phyloP scores from a whole-genome alignment of 2,113 vertebrate species.

The Oryzias javanicus region DNA sequence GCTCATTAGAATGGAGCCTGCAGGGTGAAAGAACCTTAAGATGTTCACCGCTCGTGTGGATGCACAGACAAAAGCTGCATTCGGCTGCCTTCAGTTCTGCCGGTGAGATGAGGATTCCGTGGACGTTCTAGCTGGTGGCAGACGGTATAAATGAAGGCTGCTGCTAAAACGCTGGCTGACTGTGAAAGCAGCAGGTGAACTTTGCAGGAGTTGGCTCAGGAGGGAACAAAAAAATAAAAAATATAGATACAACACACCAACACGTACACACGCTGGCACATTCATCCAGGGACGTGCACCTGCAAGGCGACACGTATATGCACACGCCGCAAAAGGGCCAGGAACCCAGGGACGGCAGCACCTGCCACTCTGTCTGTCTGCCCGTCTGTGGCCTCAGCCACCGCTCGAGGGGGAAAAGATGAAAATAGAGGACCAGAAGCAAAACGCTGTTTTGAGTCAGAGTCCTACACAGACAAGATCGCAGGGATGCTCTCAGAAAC shows the following conservation, averaged over 20 bases:
- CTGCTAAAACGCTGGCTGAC: conserved; percentile 58
- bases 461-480: not conserved
- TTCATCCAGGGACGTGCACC: not conserved
- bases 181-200: conserved; percentile 59
- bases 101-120: conserved; percentile 16
- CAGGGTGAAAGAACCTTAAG: no score
- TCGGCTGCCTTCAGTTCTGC: not conserved
- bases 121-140: conserved; percentile 48
- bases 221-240: conserved; percentile 30
- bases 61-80: not conserved
- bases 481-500: conserved; percentile 2
- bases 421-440: not conserved
- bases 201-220: conserved; percentile 58
- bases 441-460: conserved; percentile 3
- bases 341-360: conserved; percentile 16
- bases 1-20: no score
- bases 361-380: conserved; percentile 16
- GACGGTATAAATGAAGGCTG: conserved; percentile 65
- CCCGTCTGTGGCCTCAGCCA: conserved; percentile 6
- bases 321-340: not conserved
- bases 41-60: not conserved
- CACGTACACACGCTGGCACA: conserved; percentile 4
- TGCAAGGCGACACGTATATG: conserved; percentile 3
- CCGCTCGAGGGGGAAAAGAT: conserved; percentile 7
- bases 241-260: conserved; percentile 3